These are phyloP conservation scores for Anarsia innoxiella DNA, from an alignment of 2,888 invertebrate species.

Conservation along the genomic window DNA sequence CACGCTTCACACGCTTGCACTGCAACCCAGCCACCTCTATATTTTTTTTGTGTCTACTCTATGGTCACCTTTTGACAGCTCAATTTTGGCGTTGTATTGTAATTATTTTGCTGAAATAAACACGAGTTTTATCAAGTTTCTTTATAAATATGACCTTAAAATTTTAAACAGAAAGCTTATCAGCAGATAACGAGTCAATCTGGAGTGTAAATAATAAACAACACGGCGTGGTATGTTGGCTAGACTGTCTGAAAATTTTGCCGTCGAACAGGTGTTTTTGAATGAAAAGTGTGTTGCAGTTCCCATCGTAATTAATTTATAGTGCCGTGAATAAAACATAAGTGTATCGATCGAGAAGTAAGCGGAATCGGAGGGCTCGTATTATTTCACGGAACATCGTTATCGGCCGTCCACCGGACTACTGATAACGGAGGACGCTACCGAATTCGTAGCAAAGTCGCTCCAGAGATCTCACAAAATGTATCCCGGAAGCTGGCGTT, in stretches of 20 bases:
- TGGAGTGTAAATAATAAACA: constrained; percentile 28
- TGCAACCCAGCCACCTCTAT: too few relatives aligned
- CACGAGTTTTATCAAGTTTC: constrained; percentile 40
- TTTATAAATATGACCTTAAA: constrained; percentile 23
- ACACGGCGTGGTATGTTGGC: constrained; percentile 50
- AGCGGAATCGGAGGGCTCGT: constrained; percentile 26
- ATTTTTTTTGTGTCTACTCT: constrained; percentile 41
- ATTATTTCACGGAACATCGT: constrained; percentile 13
- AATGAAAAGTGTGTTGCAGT: constrained; percentile 77
- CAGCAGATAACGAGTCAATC: constrained; percentile 16
- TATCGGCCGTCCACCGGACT: constrained; percentile 15
- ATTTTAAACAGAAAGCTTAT: constrained; percentile 21
- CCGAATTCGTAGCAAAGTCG: constrained; percentile 22
- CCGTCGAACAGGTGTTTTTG: constrained; percentile 86
- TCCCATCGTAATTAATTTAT: constrained; percentile 70
- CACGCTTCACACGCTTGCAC: too few relatives aligned
- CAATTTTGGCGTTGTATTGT: constrained; percentile 62
- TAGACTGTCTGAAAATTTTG: constrained; percentile 80
- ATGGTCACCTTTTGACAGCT: constrained; percentile 67
- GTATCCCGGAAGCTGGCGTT: constrained; percentile 18
- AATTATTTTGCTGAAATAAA: constrained; percentile 51
- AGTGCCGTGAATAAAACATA: constrained; percentile 65
- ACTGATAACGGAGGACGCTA: constrained; percentile 30
- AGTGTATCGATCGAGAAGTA: constrained; percentile 62
- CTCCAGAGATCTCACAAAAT: constrained; percentile 15